phyloP scores from a whole-genome alignment of 2,888 invertebrate species.

The Osedax frankpressi region DNA sequence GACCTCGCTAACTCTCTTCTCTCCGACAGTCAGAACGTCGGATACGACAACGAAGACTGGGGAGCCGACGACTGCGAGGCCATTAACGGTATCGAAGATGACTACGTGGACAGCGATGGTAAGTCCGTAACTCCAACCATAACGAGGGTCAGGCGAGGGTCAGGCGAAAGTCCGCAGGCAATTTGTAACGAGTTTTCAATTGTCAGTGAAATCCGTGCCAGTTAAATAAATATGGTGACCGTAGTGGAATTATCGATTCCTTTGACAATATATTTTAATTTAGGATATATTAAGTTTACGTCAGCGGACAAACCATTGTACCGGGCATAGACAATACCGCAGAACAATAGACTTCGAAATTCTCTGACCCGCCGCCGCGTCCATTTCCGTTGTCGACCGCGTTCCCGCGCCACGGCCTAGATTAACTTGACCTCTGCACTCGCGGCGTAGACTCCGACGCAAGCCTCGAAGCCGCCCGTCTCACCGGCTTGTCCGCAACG shows the following conservation, averaged over 20 bases:
- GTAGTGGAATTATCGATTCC: too few species aligned
- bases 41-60: not conserved
- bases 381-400: not conserved
- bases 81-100: slow-evolving; percentile 11
- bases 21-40: not conserved
- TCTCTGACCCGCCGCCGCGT: not conserved
- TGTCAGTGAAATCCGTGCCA: too few species aligned
- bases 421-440: not conserved
- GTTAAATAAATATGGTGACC: too few species aligned
- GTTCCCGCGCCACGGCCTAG: not conserved
- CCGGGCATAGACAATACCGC: too few species aligned
- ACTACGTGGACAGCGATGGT: not conserved
- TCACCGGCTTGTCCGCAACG: not conserved
- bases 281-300: too few species aligned
- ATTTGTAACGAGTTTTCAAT: too few species aligned
- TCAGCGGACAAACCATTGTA: too few species aligned
- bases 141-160: too few species aligned
- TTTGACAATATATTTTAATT: too few species aligned
- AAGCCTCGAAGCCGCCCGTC: not conserved
- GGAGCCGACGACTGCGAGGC: slow-evolving; percentile 7
- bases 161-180: too few species aligned
- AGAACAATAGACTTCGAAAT: not conserved
- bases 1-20: not conserved
- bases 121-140: too few species aligned
- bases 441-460: not conserved